Evolutionary conservation across 2,113 vertebrate species (phyloP).

Genomic region (Paramormyrops kingsleyae): DNA sequence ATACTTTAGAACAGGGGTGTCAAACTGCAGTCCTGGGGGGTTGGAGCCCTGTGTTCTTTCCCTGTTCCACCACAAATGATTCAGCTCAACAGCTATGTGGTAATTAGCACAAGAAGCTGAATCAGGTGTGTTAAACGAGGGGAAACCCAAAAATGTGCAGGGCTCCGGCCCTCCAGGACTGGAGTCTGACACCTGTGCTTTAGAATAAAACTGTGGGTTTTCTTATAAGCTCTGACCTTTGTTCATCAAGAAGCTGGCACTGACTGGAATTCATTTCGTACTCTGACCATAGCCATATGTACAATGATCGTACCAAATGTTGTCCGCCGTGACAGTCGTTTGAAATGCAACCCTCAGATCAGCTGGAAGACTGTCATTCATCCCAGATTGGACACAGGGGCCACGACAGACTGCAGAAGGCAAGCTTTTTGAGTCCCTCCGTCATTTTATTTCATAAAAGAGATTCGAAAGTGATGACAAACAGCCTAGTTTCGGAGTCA

Average conservation of each 20-base stretch:
- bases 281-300: slow-evolving; percentile 8
- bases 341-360: neutral
- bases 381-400: neutral
- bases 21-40: no score
- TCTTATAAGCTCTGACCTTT: slow-evolving; percentile 46
- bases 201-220: slow-evolving; percentile 16
- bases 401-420: neutral
- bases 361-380: no score
- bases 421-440: neutral
- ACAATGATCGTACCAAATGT: neutral
- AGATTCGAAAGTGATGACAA: slow-evolving; percentile 14
- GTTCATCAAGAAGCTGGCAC: slow-evolving; percentile 39
- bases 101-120: no score
- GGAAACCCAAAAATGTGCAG: no score
- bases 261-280: slow-evolving; percentile 40
- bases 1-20: no score
- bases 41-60: no score
- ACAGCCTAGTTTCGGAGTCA: neutral
- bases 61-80: no score
- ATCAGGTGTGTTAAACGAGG: no score
- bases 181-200: no score
- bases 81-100: no score
- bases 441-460: neutral
- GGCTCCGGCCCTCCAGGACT: no score
- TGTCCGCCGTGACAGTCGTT: neutral